Evolutionary conservation across 2,113 vertebrate genomes (phyloP).

Genomic region (Xyrauchen texanus): DNA sequence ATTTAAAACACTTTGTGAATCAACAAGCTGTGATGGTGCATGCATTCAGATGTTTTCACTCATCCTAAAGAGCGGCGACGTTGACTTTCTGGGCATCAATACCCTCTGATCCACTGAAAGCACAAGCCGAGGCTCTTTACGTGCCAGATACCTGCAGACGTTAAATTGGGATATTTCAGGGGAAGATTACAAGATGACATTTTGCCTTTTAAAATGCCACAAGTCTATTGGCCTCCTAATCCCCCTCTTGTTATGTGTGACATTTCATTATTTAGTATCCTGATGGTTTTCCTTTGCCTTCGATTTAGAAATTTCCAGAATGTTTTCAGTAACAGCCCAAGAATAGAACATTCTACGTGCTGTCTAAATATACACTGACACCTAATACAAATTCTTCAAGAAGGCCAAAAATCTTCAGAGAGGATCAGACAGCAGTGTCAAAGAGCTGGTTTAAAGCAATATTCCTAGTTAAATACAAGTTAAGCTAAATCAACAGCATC

Average conservation of each 20-base stretch:
- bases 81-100: constrained; percentile 11
- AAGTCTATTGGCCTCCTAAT: constrained; percentile 44
- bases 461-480: no score
- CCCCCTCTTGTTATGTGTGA: constrained; percentile 46
- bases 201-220: constrained; percentile 48
- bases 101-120: neutral
- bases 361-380: neutral
- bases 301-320: neutral
- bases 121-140: constrained; percentile 24
- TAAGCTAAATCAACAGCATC: no score
- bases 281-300: constrained; percentile 9
- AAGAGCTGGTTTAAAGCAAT: neutral
- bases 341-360: no score
- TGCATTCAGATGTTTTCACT: constrained; percentile 9
- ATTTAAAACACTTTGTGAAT: constrained; percentile 17
- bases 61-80: neutral
- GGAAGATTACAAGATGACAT: constrained; percentile 56
- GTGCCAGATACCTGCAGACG: constrained; percentile 48
- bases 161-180: constrained; percentile 56
- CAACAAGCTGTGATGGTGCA: neutral
- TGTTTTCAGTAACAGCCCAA: no score
- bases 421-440: no score
- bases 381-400: neutral
- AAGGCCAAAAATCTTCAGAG: neutral
- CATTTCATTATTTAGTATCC: constrained; percentile 53